Evolutionary conservation across 2,888 invertebrate species (phyloP), one percentile per base, ranked within the genome.

Genomic region (Acheta domesticus): DNA sequence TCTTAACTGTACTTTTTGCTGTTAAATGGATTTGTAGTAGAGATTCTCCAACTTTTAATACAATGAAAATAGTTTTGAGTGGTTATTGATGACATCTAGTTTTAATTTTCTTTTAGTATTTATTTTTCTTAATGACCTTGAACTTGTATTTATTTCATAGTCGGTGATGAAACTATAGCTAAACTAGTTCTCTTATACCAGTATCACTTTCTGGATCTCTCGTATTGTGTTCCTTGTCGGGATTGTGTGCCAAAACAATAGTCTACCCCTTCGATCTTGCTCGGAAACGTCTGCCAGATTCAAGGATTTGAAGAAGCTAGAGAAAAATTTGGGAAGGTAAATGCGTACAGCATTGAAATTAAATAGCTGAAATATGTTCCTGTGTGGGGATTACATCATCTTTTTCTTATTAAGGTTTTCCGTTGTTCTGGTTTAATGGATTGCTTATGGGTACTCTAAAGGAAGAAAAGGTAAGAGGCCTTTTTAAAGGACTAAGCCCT

Each of bases 211-310:
- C 73, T 76, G 74, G 89, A 49, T 91, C 91, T 83, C 86, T 93
- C 79, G 84, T 91, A 76, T 91, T 93, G 83, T 95, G 95, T 12
- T 92, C 92, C 21, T 85, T 92, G 73, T 92, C 96, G 2, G 97
- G 97, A 8, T 88, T 94, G 83, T 87, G 91, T 23, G 91, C 96
- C 0, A 98, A 98, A 88, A 91, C 93, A 49, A 87, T 90, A 11
- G 91, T 97, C 14, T 98, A 98, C 88, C 98, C 98, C 0, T 91
- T 97, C 83, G 98, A 98, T 89, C 89, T 98, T 83, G 90, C 93
- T 1, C 94, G 96, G 85, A 97, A 97, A 86, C 90, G 98, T 80
- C 87, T 97, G 84, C n/a, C 97, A 98, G 87, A 92, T 97, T 82
- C 95, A 96, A 87, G 96, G 96, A 8, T 96, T 96, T 85, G 91